Evolutionary conservation across 2,888 invertebrate genomes (phyloP).

Genomic region (Ichneumoninae sp.): DNA sequence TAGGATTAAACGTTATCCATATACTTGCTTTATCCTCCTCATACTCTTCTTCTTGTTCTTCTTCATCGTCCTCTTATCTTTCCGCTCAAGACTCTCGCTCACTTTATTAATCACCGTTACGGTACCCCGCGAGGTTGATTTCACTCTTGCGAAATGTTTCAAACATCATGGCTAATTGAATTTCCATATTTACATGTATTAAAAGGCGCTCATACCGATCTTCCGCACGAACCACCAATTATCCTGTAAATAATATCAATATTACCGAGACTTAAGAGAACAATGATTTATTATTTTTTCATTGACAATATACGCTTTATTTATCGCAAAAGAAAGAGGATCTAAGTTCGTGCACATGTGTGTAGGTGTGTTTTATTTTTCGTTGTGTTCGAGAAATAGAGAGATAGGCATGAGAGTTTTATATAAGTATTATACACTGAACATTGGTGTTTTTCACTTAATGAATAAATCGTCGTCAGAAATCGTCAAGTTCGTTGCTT

Average conservation of each 20-base stretch:
- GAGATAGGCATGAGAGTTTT: constrained; percentile 14
- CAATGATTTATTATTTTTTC: constrained; percentile 42
- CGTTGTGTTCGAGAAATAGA: constrained; percentile 38
- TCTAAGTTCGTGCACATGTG: constrained; percentile 24
- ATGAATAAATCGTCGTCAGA: constrained; percentile 59
- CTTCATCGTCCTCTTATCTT: constrained; percentile 39
- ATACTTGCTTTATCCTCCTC: constrained; percentile 20
- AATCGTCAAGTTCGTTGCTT: constrained; percentile 53
- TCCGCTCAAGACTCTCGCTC: constrained; percentile 38
- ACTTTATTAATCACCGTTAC: constrained; percentile 63
- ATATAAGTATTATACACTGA: constrained; percentile 71
- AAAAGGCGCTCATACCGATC: constrained; percentile 30
- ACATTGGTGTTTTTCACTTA: constrained; percentile 64
- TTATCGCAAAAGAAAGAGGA: constrained; percentile 66
- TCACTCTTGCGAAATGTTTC: constrained; percentile 62
- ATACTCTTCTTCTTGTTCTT: constrained; percentile 6
- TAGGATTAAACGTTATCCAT: constrained; percentile 55
- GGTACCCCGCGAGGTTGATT: constrained; percentile 32
- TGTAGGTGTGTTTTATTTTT: constrained; percentile 5
- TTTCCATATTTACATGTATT: constrained; percentile 67
- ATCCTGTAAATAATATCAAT: constrained; percentile 35
- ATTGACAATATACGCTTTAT: constrained; percentile 70
- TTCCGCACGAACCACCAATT: constrained; percentile 41
- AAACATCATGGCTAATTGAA: constrained; percentile 62
- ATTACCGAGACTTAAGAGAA: neutral